phyloP scores from a whole-genome alignment of 2,113 vertebrate genomes.

The Nansenia antarctica region DNA sequence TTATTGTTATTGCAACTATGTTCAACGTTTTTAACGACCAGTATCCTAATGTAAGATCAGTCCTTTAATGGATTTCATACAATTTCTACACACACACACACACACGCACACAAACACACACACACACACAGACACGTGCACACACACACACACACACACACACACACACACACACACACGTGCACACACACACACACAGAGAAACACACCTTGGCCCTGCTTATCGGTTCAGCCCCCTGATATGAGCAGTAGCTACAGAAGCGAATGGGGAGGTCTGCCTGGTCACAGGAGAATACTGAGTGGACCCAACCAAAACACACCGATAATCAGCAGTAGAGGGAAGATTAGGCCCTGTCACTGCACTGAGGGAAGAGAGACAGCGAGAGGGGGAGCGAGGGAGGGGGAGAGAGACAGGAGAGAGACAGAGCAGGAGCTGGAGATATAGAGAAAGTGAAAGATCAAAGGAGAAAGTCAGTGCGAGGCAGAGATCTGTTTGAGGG shows the following conservation, averaged over 20 bases:
- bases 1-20: too few relatives aligned
- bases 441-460: neutral
- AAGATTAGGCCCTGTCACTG: constrained; percentile 5
- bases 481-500: neutral
- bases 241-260: constrained; percentile 1
- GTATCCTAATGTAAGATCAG: neutral
- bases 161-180: neutral
- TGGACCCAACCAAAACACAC: constrained; percentile 17
- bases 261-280: neutral
- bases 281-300: constrained; percentile 2
- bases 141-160: neutral
- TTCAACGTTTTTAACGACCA: neutral
- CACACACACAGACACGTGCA: neutral
- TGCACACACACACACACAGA: neutral
- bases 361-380: neutral
- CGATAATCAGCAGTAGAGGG: constrained; percentile 6
- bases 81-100: neutral
- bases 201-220: neutral
- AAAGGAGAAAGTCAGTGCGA: neutral
- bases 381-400: neutral
- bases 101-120: neutral
- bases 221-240: constrained; percentile 4
- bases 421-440: too few relatives aligned
- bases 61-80: too few relatives aligned
- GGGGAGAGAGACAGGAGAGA: too few relatives aligned